These are phyloP conservation scores for Byasa hedistus DNA, from an alignment of 2,888 invertebrate genomes.

Conservation along the genomic window DNA sequence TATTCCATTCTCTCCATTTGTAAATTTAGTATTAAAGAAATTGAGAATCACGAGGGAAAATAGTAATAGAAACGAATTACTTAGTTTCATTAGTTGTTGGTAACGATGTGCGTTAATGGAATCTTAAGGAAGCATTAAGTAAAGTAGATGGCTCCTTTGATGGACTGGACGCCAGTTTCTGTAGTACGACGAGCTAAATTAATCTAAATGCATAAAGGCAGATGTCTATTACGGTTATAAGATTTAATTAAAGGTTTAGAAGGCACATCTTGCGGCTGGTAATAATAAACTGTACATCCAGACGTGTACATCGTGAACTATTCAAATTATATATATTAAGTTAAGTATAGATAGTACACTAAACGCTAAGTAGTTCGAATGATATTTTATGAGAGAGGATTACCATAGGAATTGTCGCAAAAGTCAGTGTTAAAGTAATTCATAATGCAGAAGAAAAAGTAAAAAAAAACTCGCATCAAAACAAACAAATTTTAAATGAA, in stretches of 20 bases:
- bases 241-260: slow-evolving; percentile 19
- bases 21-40: too few relatives aligned
- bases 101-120: neutral
- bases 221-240: neutral
- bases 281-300: slow-evolving; percentile 1
- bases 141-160: neutral
- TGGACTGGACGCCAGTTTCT: neutral
- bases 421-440: too few relatives aligned
- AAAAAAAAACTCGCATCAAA: too few relatives aligned
- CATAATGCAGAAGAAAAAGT: too few relatives aligned
- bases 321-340: neutral
- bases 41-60: too few relatives aligned
- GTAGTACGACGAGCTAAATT: slow-evolving; percentile 1
- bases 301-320: too few relatives aligned
- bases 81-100: neutral
- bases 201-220: slow-evolving; percentile 8
- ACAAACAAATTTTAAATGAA: too few relatives aligned
- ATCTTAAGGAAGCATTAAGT: slow-evolving; percentile 5
- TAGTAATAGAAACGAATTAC: neutral
- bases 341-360: too few relatives aligned
- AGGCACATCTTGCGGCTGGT: slow-evolving; percentile 8
- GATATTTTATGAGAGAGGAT: too few relatives aligned
- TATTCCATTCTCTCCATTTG: too few relatives aligned
- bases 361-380: too few relatives aligned
- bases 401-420: too few relatives aligned